A percentile compares a stretch with the other conserved stretches of the same genome.
These are phyloP conservation scores for Chaetophractus vellerosus DNA, from an alignment of 2,797 vertebrate species.

Conservation along the genomic window DNA sequence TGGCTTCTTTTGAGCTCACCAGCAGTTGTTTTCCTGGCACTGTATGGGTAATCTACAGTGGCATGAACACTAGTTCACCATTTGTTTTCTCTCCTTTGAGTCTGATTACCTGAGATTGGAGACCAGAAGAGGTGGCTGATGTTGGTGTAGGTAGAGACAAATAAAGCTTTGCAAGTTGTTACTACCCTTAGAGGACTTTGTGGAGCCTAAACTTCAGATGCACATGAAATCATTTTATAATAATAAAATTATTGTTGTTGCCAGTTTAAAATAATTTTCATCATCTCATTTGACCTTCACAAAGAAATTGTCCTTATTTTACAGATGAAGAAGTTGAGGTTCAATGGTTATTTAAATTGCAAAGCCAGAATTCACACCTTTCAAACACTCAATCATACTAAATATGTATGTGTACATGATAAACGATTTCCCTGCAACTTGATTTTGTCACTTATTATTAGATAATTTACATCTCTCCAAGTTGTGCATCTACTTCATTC, in stretches of 20 bases:
- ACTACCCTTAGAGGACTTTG: slow-evolving; percentile 6
- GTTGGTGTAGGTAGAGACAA: not conserved
- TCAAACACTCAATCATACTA: not conserved
- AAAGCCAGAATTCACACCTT: slow-evolving; percentile 23
- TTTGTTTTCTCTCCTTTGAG: slow-evolving; percentile 58
- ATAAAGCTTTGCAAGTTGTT: not conserved
- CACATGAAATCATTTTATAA: not conserved
- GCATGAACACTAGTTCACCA: slow-evolving; percentile 16
- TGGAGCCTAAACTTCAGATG: slow-evolving; percentile 27
- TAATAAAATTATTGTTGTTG: slow-evolving; percentile 25
- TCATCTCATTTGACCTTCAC: slow-evolving; percentile 37
- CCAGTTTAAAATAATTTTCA: slow-evolving; percentile 44
- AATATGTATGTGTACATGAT: not conserved
- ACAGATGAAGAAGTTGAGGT: slow-evolving; percentile 28
- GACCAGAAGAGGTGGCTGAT: not conserved
- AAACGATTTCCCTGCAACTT: not conserved
- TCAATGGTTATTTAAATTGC: slow-evolving; percentile 35
- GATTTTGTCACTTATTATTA: slow-evolving; percentile 3
- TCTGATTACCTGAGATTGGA: not conserved
- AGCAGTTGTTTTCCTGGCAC: slow-evolving; percentile 12
- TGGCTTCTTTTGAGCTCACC: not conserved
- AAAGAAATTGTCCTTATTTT: slow-evolving; percentile 50
- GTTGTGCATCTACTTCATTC: not conserved
- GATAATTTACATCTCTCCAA: not conserved
- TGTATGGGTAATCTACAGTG: not conserved